A percentile compares a stretch with the other conserved stretches of the same genome.
phyloP scores from a whole-genome alignment of 2,113 vertebrate species.

The Sardina pilchardus region DNA sequence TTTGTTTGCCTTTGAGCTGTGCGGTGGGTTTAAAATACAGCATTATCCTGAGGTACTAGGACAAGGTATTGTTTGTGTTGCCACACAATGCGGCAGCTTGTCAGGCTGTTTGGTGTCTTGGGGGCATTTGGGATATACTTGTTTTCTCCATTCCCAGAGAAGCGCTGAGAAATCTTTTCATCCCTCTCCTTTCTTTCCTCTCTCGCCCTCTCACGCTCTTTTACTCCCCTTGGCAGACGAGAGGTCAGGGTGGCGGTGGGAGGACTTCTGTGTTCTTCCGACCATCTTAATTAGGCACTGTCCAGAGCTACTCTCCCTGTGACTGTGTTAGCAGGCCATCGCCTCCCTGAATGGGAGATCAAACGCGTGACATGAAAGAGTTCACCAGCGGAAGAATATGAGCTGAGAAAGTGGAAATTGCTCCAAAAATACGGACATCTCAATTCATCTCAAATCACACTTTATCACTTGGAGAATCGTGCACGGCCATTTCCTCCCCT shows the following conservation, averaged over 20 bases:
- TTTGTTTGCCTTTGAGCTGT: neutral
- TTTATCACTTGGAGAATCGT: neutral
- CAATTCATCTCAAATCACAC: neutral
- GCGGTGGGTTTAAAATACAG: neutral
- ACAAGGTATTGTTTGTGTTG: neutral
- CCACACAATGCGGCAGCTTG: neutral
- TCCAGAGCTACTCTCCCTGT: neutral
- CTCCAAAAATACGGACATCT: neutral
- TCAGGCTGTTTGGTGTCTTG: neutral
- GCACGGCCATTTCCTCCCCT: neutral
- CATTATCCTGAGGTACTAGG: neutral
- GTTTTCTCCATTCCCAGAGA: neutral
- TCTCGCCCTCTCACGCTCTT: neutral
- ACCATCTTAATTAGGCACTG: neutral
- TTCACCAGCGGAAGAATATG: slow-evolving; percentile 18
- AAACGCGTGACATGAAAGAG: slow-evolving; percentile 40
- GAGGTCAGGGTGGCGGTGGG: neutral
- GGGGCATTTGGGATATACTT: neutral
- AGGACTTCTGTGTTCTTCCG: neutral
- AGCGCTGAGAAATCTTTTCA: neutral
- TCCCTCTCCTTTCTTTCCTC: neutral
- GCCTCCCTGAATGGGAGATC: slow-evolving; percentile 32
- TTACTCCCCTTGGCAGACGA: slow-evolving; percentile 20
- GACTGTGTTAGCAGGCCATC: slow-evolving; percentile 38
- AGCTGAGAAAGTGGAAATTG: neutral